phyloP scores from a whole-genome alignment of 2,888 invertebrate genomes.

The Antitype chi region DNA sequence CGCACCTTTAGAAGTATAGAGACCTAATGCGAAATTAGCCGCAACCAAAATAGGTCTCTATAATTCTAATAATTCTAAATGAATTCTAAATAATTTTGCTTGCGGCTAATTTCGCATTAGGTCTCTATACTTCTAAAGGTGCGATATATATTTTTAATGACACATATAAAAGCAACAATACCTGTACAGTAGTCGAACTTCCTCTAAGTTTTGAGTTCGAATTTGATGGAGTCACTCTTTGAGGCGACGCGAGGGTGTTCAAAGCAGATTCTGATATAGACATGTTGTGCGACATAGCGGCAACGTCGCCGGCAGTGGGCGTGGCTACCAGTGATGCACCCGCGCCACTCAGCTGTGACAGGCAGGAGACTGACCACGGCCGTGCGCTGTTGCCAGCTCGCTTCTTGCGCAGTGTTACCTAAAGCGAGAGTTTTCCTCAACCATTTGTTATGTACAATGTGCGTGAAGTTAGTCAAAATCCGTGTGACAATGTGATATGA shows the following conservation, averaged over 20 bases:
- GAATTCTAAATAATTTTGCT: too few species aligned
- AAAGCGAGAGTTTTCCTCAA: slow-evolving; percentile 65
- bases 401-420: slow-evolving; percentile 92
- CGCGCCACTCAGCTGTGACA: slow-evolving; percentile 93
- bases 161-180: slow-evolving; percentile 55
- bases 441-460: slow-evolving; percentile 72
- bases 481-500: slow-evolving; percentile 17
- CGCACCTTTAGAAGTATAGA: too few species aligned
- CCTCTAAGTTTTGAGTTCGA: slow-evolving; percentile 86
- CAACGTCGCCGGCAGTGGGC: slow-evolving; percentile 79
- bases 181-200: slow-evolving; percentile 89
- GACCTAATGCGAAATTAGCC: too few species aligned
- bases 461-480: slow-evolving; percentile 39
- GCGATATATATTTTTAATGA: not conserved
- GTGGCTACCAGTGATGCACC: slow-evolving; percentile 85
- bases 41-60: too few species aligned
- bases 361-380: slow-evolving; percentile 97
- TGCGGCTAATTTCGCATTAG: too few species aligned
- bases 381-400: slow-evolving; percentile 91
- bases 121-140: too few species aligned
- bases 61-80: too few species aligned
- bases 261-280: slow-evolving; percentile 97
- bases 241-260: slow-evolving; percentile 92
- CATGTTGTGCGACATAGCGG: slow-evolving; percentile 91
- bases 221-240: slow-evolving; percentile 84